These are phyloP conservation scores for Capreolus pygargus DNA, from an alignment of 2,113 vertebrate species.

Conservation along the genomic window DNA sequence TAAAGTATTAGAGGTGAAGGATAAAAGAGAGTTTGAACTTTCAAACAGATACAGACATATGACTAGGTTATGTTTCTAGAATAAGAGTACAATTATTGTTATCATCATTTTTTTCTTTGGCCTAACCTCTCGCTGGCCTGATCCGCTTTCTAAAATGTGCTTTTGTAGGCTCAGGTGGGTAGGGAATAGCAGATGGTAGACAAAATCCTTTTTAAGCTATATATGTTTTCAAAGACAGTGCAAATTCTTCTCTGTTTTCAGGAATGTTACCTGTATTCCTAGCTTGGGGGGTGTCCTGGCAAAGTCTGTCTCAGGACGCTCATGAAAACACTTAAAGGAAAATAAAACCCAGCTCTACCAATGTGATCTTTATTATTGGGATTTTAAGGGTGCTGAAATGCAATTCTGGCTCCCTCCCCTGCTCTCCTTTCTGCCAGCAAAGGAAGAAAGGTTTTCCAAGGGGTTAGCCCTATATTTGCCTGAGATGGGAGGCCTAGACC, in stretches of 20 bases:
- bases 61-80: not conserved
- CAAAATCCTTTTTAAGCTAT: not conserved
- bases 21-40: constrained; percentile 26
- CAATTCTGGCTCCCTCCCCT: not conserved
- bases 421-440: not conserved
- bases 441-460: not conserved
- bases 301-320: not conserved
- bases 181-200: not conserved
- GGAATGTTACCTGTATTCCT: not conserved
- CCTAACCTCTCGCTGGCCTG: not conserved
- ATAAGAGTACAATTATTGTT: not conserved
- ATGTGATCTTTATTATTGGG: not conserved
- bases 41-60: not conserved
- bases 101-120: constrained; percentile 9
- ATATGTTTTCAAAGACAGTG: not conserved
- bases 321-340: not conserved
- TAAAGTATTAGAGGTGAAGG: constrained; percentile 38
- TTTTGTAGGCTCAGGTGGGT: not conserved
- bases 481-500: not conserved
- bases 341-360: not conserved
- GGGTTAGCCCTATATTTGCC: not conserved
- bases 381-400: not conserved
- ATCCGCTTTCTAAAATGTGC: not conserved
- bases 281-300: not conserved
- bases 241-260: not conserved